A percentile compares a stretch with the other conserved stretches of the same genome.
Conservation (phyloP, 64 coral and sea anemone genomes). For the Porites lutea region DNA sequence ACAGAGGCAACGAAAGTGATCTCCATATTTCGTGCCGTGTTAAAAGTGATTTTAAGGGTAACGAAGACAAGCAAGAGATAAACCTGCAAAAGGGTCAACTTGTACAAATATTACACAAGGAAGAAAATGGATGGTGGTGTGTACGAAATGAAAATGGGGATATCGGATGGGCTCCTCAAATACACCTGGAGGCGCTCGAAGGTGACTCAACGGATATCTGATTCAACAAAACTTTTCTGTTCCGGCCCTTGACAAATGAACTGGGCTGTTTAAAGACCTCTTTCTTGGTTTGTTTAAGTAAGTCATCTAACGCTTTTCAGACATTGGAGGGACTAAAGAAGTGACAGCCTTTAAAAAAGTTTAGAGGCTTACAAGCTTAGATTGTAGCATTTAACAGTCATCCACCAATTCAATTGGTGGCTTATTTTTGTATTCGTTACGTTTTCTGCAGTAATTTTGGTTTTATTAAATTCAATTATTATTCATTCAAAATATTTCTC, state of each 20-base stretch:
- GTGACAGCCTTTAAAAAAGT: too few species aligned
- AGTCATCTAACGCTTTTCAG: too few species aligned
- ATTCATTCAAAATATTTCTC: too few species aligned
- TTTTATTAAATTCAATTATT: too few species aligned
- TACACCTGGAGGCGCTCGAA: slow-evolving; percentile 46
- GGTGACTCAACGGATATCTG: neutral
- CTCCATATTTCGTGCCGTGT: neutral
- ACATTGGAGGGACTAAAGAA: too few species aligned
- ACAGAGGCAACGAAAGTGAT: neutral
- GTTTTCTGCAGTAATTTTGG: too few species aligned
- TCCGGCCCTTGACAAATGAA: neutral
- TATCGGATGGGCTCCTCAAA: slow-evolving; percentile 87
- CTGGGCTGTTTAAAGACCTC: neutral
- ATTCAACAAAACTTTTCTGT: neutral
- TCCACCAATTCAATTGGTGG: too few species aligned
- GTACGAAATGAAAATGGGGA: slow-evolving; percentile 55
- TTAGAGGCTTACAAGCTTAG: too few species aligned
- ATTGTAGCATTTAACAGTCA: too few species aligned
- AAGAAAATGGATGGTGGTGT: slow-evolving; percentile 85
- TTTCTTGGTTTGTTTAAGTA: too few species aligned
- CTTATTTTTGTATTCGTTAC: too few species aligned
- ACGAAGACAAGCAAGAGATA: slow-evolving; percentile 49
- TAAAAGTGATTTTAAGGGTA: neutral
- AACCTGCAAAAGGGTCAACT: slow-evolving; percentile 69
- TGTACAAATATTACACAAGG: slow-evolving; percentile 67